Evolutionary conservation across 2,797 vertebrate genomes (phyloP).

Genomic region (Poecile montanus): DNA sequence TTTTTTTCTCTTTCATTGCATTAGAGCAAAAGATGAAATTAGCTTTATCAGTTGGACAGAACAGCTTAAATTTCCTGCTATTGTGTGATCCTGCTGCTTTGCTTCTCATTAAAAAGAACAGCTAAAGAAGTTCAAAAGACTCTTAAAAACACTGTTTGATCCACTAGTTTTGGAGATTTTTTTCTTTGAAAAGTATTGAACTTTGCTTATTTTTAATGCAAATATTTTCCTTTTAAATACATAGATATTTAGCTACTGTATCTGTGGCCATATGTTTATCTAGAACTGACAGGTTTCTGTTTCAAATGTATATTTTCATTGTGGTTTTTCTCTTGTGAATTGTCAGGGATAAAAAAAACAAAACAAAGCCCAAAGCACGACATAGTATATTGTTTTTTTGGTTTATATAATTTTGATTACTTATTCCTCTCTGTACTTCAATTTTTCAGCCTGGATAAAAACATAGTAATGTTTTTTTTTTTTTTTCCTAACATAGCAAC

Average conservation of each 20-base stretch:
- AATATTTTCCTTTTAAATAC: neutral
- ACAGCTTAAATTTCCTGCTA: conserved; percentile 9
- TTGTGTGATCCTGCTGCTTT: neutral
- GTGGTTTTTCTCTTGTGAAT: neutral
- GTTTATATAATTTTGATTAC: neutral
- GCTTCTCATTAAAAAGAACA: neutral
- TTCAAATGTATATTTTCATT: neutral
- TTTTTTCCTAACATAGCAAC: neutral
- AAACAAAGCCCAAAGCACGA: neutral
- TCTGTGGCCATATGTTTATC: neutral
- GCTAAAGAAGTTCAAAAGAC: neutral
- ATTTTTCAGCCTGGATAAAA: neutral
- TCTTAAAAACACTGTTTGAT: neutral
- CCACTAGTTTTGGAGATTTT: rapidly evolving
- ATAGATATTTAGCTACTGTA: neutral
- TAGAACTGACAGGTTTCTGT: neutral
- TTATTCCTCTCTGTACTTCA: neutral
- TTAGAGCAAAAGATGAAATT: neutral
- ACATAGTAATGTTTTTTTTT: no score
- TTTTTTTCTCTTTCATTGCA: neutral
- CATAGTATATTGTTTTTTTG: neutral
- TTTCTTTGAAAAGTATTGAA: neutral
- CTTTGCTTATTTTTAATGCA: neutral
- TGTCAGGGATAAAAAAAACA: neutral
- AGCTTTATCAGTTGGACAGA: neutral